Percentiles rank a stretch among this genome's conserved stretches.
Conservation (phyloP, 2,888 invertebrate species). For the Troilus luridus region DNA sequence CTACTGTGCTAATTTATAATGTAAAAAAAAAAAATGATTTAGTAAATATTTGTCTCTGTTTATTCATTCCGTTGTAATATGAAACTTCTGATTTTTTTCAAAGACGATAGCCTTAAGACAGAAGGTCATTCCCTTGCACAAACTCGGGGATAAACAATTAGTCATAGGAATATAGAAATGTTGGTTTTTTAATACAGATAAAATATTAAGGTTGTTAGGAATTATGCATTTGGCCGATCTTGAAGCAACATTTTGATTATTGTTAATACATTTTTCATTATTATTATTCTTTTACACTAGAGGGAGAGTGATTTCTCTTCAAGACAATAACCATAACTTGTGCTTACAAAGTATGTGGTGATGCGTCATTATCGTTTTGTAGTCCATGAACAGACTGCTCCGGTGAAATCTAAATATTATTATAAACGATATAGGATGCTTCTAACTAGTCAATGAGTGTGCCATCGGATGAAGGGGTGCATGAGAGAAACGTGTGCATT, state of each 20-base stretch:
- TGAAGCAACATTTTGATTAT: background rate
- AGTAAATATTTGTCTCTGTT: too few relatives aligned
- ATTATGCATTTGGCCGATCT: too few relatives aligned
- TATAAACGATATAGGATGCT: background rate
- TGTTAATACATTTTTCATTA: background rate
- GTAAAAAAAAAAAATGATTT: too few relatives aligned
- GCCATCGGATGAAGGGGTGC: background rate
- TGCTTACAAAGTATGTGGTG: background rate
- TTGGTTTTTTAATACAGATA: too few relatives aligned
- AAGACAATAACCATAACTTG: background rate
- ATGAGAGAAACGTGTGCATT: conserved; percentile 12
- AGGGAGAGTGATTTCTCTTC: background rate
- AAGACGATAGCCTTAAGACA: too few relatives aligned
- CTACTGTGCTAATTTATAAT: too few relatives aligned
- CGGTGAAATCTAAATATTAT: background rate
- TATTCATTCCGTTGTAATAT: too few relatives aligned
- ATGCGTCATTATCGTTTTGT: background rate
- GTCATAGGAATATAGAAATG: too few relatives aligned
- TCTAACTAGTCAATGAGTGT: background rate
- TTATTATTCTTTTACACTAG: background rate
- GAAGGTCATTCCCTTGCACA: too few relatives aligned
- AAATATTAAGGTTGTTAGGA: too few relatives aligned
- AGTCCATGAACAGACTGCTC: background rate
- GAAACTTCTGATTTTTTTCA: too few relatives aligned
- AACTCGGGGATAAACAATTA: too few relatives aligned